Evolutionary conservation across 2,797 vertebrate species (phyloP), one percentile per base, ranked within the genome.

Genomic region (Alauda arvensis): DNA sequence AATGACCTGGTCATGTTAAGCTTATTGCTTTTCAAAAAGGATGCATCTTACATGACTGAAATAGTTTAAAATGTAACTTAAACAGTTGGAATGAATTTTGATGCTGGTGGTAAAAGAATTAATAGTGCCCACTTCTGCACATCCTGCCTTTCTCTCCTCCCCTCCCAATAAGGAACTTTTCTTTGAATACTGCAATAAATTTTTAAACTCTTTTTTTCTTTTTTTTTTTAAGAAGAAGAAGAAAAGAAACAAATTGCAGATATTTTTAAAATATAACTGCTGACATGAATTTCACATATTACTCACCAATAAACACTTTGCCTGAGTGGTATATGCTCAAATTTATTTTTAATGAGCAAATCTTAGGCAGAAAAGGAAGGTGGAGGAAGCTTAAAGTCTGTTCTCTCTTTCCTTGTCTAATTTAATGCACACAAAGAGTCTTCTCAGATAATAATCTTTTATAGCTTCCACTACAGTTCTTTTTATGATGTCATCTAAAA

Each of bases 321-420:
- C 37, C 63, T 72, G 56, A 8, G 40, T 28, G 66, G 7, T 60
- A 42, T 60, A 42, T 37, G 49, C 11, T 65, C 40, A 31, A 21
- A 83, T 86, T 93, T 88, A 52, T 53, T 90, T 84, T 88, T 81
- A 78, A 78, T 78, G 55, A 90, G 17, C 4, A 74, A 10, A 39
- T 48, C 55, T 88, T 28, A 83, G 53, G 61, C 61, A 51, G 62
- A 76, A 89, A 85, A 53, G 43, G 66, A 91, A 83, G 26, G 55
- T 86, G 76, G 43, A 45, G 51, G 66, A 88, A 78, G 66, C 57
- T 61, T 77, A 52, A 93, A 85, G 37, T 39, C 57, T 85, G 66
- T 45, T 91, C 45, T 86, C 57, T 77, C 63, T 90, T 83, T 82
- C 69, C 53, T 39, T 26, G 15, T 87, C 78, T 67, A 59, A 76